Base-by-base conservation (phyloP, 2,113 vertebrate genomes). In the Ochotona curzoniae region DNA sequence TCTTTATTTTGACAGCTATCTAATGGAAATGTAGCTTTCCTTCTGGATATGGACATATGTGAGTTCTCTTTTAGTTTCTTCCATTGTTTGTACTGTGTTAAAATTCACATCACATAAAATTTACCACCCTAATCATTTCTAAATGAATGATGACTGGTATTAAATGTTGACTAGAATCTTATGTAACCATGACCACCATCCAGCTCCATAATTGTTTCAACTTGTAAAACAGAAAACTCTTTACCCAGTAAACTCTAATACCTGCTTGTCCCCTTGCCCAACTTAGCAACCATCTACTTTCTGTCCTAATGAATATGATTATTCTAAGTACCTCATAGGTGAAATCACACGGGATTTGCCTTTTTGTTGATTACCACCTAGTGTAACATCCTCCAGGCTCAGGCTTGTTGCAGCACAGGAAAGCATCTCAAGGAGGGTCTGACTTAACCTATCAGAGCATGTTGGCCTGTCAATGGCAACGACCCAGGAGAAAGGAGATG, bases 381-480 rank as follows among this genome's bases (percentile, higher is more conserved):
- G 25, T 49, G 54, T 70, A 61, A 89, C 25, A 13, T 47, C 26
- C 28, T 60, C 5, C 17, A n/a, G 32, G 20, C 70, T 80, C 32
- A 90, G 38, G 44, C 38, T 23, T 11, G 10, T 20, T 90, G 23
- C 15, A 28, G 57, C 30, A 35, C 3, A 5, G 35, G n/a, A 44
- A 21, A 63, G 67, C 49, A 49, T 90, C 73, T 84, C 49, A 83
- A 94, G 71, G 51, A 93, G 73, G 35, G 30, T 63, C 26, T 66
- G 67, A 7, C 76, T 83, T 49, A 54, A 93, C 25, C 23, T 28
- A 82, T 14, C 20, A 73, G 7, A 83, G 25, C 49, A 74, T 38
- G 20, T 67, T 44, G 30, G 81, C 47, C n/a, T 86, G 38, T 67
- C 67, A 35, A 82, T 57, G 25, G 66, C 10, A 54, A 63, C 61